These are phyloP conservation scores for Sebastes paucispinis DNA, from an alignment of 2,797 vertebrate species.

Conservation along the genomic window DNA sequence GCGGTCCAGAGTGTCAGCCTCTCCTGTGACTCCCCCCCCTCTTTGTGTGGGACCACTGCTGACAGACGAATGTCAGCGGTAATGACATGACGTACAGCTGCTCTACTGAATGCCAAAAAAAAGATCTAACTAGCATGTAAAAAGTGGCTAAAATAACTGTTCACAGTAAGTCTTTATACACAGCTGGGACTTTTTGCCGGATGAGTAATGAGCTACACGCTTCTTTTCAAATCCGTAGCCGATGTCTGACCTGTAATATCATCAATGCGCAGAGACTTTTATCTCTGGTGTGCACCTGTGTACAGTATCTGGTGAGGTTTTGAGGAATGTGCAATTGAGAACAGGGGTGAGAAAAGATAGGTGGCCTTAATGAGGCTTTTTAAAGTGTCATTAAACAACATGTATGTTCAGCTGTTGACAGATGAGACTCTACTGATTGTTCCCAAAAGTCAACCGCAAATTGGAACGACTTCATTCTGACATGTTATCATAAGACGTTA, in stretches of 20 bases:
- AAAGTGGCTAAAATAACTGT: slow-evolving; percentile 19
- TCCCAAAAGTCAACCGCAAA: slow-evolving; percentile 37
- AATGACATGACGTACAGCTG: slow-evolving; percentile 56
- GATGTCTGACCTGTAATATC: slow-evolving; percentile 44
- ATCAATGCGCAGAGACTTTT: slow-evolving; percentile 31
- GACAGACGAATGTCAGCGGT: slow-evolving; percentile 66
- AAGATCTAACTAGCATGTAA: background rate
- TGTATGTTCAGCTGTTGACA: slow-evolving; percentile 62
- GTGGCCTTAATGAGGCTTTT: slow-evolving; percentile 64
- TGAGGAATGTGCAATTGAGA: slow-evolving; percentile 65
- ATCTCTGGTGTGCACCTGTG: slow-evolving; percentile 66
- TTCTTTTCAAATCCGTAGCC: slow-evolving; percentile 31
- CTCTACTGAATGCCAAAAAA: slow-evolving; percentile 1
- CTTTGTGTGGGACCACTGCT: slow-evolving; percentile 38
- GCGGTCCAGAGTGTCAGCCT: slow-evolving; percentile 31
- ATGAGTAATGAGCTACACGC: slow-evolving; percentile 24
- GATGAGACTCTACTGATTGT: slow-evolving; percentile 44
- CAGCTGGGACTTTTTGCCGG: background rate
- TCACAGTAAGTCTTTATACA: background rate
- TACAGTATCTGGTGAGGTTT: slow-evolving; percentile 40
- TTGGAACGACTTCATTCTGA: slow-evolving; percentile 44
- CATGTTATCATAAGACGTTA: slow-evolving; percentile 50
- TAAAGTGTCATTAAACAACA: slow-evolving; percentile 58
- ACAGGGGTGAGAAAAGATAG: slow-evolving; percentile 45
- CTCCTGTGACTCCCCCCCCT: slow-evolving; percentile 15